Evolutionary conservation across 92 coral and sea anemone species (phyloP), one percentile per base, ranked within the genome.

Genomic region (Porites cylindrica): DNA sequence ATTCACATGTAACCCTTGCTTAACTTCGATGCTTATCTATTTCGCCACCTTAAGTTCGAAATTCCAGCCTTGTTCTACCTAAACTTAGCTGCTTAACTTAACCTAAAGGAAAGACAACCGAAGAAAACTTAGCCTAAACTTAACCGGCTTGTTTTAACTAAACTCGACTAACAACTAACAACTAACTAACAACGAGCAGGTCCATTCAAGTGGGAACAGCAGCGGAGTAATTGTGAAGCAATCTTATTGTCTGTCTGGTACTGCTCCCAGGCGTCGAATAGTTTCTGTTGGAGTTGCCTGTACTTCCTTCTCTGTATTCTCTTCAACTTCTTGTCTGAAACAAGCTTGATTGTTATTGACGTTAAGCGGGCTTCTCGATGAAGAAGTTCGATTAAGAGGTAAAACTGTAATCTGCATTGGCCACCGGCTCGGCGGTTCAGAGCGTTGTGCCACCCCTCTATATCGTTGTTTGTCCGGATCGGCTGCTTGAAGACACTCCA

Each of bases 391-490:
- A 83, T 43, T 11, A 72, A 7, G 7, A 29, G 14, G 70, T 82
- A 82, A 13, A 82, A 20, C 4, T 78, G 79, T 9, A 82, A 73
- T n/a, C 75, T 47, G 8, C 66, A 17, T 54, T 62, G 38, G 26
- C 87, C 78, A 11, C 87, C 43, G 8, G 88, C 88, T 16, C 82
- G 16, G 16, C 59, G 29, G 76, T 84, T 84, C 43, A 84, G 84
- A 1, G 77, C 83, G 66, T 77, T 43, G 64, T 85, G 85, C 78
- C 83, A 85, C 10, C 89, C 89, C 68, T 85, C 71, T 1, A 77
- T 65, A n/a, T 85, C 89, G 43, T 85, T 64, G 77, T 85, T 85
- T 0, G 89, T 85, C 19, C 85, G 4, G 60, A 85, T 66, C 0
- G 83, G 58, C 54, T 56, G 64, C 8, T 19, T 18, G 75, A 65